Evolutionary conservation across 2,888 invertebrate species (phyloP), one percentile per base, ranked within the genome.

Genomic region (Parnassius smintheus): DNA sequence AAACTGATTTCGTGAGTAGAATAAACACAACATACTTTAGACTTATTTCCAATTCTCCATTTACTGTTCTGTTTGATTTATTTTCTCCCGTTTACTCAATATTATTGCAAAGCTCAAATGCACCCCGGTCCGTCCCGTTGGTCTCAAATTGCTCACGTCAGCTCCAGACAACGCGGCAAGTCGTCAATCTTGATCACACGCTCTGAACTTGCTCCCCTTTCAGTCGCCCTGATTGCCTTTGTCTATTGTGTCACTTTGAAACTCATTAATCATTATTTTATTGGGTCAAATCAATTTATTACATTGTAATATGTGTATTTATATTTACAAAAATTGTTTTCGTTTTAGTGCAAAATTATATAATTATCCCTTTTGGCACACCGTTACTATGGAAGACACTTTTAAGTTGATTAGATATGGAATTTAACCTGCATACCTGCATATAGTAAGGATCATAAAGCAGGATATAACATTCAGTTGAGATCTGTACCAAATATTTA

Each of bases 121-220:
- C 60, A 61, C 55, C 63, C 60, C 61, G 56, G 42, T 50, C 51
- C 59, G 18, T 53, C 52, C 51, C 64, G 59, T 56, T 65, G 61
- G 53, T 59, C 50, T 61, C 59, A 56, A 64, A 66, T 66, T 66
- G 56, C 65, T 63, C 55, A 61, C 63, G 68, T 69, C 67, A 66
- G 64, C 56, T 56, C 55, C 65, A 64, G 61, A 52, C 62, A 60
- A 52, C 60, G 62, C 60, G 55, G 56, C 56, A 57, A 64, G 65
- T 70, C 69, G 68, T 69, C 68, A 68, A 70, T 70, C 70, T 70
- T 70, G 66, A 64, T 69, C 68, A 62, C 45, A 49, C 64, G 61
- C 45, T 62, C 51, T 53, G 52, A 66, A 58, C 51, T 49, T 51
- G 56, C 51, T 62, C 65, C 65, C 61, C 59, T 61, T 56, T 61